Base-by-base conservation (phyloP, 2,888 invertebrate genomes). In the Thymelicus lineola region DNA sequence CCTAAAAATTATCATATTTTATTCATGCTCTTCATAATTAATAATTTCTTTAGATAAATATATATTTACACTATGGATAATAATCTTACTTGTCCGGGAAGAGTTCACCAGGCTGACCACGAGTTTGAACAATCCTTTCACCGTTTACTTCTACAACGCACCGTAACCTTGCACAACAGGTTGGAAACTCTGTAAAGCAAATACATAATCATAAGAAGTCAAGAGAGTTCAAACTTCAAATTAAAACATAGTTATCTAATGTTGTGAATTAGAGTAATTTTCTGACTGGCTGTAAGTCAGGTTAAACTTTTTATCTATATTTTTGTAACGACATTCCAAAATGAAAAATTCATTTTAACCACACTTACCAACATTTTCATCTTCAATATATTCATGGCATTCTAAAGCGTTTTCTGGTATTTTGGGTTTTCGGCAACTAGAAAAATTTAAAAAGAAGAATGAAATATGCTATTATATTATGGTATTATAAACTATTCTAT, bases 351-450 rank as follows among this genome's bases (percentile, higher is more conserved):
- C n/a, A 46, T 5, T 65, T 55, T 35, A 15, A 35, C 9, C 14
- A 15, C 69, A 84, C 91, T 75, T 76, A 92, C 93, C 93, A 71
- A 93, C 93, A 71, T 93, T 93, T 75, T 93, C 93, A 75, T 93
- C 93, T 84, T 93, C 93, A 71, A 93, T 93, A 62, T 93, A 93
- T 75, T 93, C 93, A 68, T 93, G 93, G 73, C 93, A 93, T 79
- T 93, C 93, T 65, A 93, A 77, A 1, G 93, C 93, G 70, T 93
- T 93, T 82, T 93, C 93, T 1, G 93, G 93, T 68, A 93, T 93
- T 83, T 93, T 93, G 1, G 93, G 93, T 76, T 93, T 93, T 66
- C 93, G 85, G 76, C 93, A 93, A 7, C 93, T 93, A 73, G 46
- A 83, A 81, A 53, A 61, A 35, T 7, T 50, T 42, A 50, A 2